Base-by-base conservation (phyloP, 1,140 invertebrate species). In the Drosophila sechellia region DNA sequence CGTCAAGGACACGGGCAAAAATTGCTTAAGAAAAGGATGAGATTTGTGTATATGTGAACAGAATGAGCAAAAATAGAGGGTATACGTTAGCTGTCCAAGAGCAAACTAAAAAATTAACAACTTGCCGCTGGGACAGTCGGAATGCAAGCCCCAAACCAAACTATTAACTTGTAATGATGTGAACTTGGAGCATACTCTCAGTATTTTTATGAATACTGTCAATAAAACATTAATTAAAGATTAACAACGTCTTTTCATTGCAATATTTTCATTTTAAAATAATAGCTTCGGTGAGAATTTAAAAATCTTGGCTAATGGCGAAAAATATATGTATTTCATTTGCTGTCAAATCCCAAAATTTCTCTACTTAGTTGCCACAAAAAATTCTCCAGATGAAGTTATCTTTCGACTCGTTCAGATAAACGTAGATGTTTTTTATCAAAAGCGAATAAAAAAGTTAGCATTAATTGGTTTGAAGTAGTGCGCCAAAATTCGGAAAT, bases 131-230 rank as follows among this genome's bases (percentile, higher is more conserved):
- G n/a, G n/a, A n/a, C n/a, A n/a, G n/a, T 65, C 37, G 54, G 60
- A 76, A 70, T 34, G 54, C 65, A 54, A 68, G 27, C 35, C 64
- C 50, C 80, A 87, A 76, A 80, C 58, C 79, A 68, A 86, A 90
- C 81, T 83, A 90, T 79, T 86, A 90, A 87, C 84, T 90, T 90
- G 87, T 90, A 90, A 90, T 80, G 83, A 90, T 90, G 89, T 90
- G 89, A 90, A 90, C 89, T 85, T 90, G 89, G 89, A 90, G 89
- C 79, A 81, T 81, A 81, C 87, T 87, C 72, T 84, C 89, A 90
- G 89, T 90, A 90, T 90, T 90, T 90, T 81, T 81, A 86, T 81
- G 63, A 90, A 90, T 90, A 90, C 89, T 90, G 89, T 78, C 79
- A 90, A 90, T 90, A 90, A 90, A 90, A 81, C 79, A 77, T 83